These are phyloP conservation scores for Poecilia picta DNA, from an alignment of 2,797 vertebrate genomes.

Conservation along the genomic window DNA sequence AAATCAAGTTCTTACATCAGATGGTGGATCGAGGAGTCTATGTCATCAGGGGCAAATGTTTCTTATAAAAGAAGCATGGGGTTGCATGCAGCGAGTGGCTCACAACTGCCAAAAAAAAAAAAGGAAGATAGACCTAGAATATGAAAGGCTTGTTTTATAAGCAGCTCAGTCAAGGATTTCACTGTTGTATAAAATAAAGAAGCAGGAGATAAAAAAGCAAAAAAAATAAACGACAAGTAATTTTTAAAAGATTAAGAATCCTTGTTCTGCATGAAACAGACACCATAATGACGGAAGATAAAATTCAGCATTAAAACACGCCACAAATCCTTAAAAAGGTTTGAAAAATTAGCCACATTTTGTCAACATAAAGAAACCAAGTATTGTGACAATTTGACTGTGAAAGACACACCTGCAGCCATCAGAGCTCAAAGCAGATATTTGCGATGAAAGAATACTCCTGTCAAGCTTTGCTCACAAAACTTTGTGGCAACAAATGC, in stretches of 20 bases:
- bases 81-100: not conserved
- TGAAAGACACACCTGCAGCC: conserved; percentile 18
- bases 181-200: not conserved
- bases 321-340: not conserved
- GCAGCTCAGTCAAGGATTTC: conserved; percentile 18
- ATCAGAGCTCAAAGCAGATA: not conserved
- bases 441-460: not conserved
- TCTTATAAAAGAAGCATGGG: not conserved
- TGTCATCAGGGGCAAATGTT: not conserved
- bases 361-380: not conserved
- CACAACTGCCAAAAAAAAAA: not conserved
- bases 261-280: not conserved
- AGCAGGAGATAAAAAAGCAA: not conserved
- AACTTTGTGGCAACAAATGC: not conserved
- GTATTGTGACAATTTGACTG: not conserved
- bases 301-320: not conserved
- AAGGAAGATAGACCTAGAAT: not conserved
- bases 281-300: not conserved
- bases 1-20: conserved; percentile 5
- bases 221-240: not conserved
- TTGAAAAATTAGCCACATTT: not conserved
- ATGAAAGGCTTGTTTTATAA: not conserved
- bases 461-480: not conserved
- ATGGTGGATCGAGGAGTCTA: conserved; percentile 18
- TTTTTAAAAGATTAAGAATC: not conserved